Evolutionary conservation across 92 coral and sea anemone species (phyloP).

Genomic region (Porites cylindrica): DNA sequence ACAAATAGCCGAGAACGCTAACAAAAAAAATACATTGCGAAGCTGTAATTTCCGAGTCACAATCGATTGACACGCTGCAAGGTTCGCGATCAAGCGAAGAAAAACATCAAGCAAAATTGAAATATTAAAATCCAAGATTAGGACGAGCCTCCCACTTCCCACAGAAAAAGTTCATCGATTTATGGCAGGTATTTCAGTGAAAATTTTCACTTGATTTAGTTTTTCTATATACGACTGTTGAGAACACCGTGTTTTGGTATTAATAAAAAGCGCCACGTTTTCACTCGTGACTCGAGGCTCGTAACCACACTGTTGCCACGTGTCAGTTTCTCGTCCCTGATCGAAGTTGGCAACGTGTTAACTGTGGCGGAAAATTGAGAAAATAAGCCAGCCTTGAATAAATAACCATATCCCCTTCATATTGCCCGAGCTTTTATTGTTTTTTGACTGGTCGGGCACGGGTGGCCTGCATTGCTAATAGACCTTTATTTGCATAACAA

Average conservation of each 20-base stretch:
- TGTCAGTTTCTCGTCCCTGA: slow-evolving; percentile 12
- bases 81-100: slow-evolving; percentile 14
- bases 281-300: slow-evolving; percentile 30
- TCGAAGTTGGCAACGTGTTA: slow-evolving; percentile 41
- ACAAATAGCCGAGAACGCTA: background rate
- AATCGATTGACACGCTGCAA: slow-evolving; percentile 37
- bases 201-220: background rate
- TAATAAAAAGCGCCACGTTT: slow-evolving; percentile 48
- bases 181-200: background rate
- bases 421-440: slow-evolving; percentile 52
- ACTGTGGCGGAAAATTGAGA: slow-evolving; percentile 50
- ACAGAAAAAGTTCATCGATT: background rate
- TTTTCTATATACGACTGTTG: background rate
- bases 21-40: background rate
- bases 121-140: background rate
- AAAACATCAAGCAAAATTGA: background rate
- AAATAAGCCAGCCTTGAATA: slow-evolving; percentile 53
- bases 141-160: background rate
- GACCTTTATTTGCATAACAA: slow-evolving; percentile 51
- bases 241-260: background rate
- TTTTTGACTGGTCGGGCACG: slow-evolving; percentile 41
- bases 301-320: slow-evolving; percentile 34
- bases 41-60: slow-evolving; percentile 13
- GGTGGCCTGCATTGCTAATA: slow-evolving; percentile 55
- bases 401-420: slow-evolving; percentile 59